Evolutionary conservation across 2,888 invertebrate genomes (phyloP).

Genomic region (Creontiades dilutus): DNA sequence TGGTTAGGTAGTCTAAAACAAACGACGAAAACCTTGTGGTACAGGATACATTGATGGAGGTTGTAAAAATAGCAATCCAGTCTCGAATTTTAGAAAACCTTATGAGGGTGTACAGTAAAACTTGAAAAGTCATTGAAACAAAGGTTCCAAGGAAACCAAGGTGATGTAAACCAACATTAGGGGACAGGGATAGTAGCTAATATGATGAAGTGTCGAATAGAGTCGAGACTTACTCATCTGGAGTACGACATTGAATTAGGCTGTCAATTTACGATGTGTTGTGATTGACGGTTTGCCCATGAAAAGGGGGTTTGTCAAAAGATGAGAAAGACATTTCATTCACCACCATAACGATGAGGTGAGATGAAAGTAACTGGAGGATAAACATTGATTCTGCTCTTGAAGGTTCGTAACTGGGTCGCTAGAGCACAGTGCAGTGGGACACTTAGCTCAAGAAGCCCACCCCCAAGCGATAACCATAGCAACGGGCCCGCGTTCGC

Average conservation of each 20-base stretch:
- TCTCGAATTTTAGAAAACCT: not conserved
- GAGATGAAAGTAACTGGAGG: constrained; percentile 52
- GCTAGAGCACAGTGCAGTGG: constrained; percentile 65
- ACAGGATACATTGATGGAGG: not conserved
- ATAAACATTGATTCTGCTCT: constrained; percentile 66
- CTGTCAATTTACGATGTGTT: not conserved
- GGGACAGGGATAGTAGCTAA: not conserved
- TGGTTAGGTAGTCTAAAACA: constrained; percentile 48
- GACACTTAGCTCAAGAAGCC: not conserved
- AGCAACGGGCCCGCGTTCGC: not conserved
- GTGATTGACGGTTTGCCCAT: not conserved
- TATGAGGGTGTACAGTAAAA: not conserved
- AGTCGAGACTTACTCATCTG: constrained; percentile 21
- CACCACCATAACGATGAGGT: constrained; percentile 47
- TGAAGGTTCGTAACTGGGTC: constrained; percentile 50
- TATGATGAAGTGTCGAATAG: not conserved
- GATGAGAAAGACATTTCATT: not conserved
- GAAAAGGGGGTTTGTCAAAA: not conserved
- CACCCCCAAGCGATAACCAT: constrained; percentile 30
- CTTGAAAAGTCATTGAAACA: not conserved
- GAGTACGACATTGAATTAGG: not conserved
- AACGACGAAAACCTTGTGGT: constrained; percentile 27
- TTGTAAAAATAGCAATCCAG: not conserved
- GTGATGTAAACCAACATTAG: not conserved
- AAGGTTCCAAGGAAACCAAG: not conserved